Evolutionary conservation across 1,140 invertebrate genomes (phyloP).

Genomic region (Drosophila albomicans): DNA sequence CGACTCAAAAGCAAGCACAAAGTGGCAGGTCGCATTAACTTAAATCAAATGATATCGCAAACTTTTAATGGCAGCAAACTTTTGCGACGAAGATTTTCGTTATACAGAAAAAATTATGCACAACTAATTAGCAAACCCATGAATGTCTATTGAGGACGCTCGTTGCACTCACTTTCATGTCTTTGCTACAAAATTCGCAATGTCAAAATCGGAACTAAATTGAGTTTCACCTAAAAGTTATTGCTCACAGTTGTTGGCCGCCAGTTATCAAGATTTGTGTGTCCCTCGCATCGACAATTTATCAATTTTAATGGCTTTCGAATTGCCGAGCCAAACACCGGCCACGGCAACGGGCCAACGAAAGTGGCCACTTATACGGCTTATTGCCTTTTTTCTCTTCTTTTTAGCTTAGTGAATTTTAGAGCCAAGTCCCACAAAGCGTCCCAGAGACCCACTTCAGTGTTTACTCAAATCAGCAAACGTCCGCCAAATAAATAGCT

Average conservation of each 20-base stretch:
- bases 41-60: slow-evolving; percentile 36
- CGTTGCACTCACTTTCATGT: not conserved
- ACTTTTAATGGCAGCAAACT: slow-evolving; percentile 37
- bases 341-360: slow-evolving; percentile 30
- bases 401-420: slow-evolving; percentile 42
- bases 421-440: not conserved
- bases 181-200: not conserved
- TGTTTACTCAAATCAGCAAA: slow-evolving; percentile 74
- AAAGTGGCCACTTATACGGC: slow-evolving; percentile 79
- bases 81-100: slow-evolving; percentile 10
- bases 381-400: slow-evolving; percentile 66
- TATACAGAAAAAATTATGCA: not conserved
- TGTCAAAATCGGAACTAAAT: not conserved
- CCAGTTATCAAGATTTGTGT: slow-evolving; percentile 39
- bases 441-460: slow-evolving; percentile 15
- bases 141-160: not conserved
- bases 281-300: slow-evolving; percentile 48
- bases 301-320: slow-evolving; percentile 75
- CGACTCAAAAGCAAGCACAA: not conserved
- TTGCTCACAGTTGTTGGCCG: slow-evolving; percentile 25
- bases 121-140: slow-evolving; percentile 21
- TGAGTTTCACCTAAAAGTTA: slow-evolving; percentile 16
- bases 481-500: slow-evolving; percentile 72
- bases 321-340: slow-evolving; percentile 49
- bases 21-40: slow-evolving; percentile 27